These are phyloP conservation scores for Poecile montanus DNA, from an alignment of 2,797 vertebrate species.

Conservation along the genomic window DNA sequence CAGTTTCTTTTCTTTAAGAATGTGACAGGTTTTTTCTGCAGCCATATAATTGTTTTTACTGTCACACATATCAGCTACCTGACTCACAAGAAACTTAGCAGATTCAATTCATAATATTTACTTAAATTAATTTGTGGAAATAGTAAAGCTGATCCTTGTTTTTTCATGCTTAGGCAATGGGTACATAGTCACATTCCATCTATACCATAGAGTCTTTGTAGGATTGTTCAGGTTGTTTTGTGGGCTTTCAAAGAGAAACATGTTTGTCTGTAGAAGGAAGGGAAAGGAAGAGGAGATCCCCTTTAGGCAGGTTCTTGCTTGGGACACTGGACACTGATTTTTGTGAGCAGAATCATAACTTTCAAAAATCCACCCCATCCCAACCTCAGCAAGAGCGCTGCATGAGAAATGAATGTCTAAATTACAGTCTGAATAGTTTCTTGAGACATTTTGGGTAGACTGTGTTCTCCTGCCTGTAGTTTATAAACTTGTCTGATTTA, in stretches of 20 bases:
- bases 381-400: background rate
- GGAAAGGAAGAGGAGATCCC: background rate
- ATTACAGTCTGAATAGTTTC: background rate
- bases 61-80: background rate
- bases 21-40: background rate
- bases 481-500: slow-evolving; percentile 8
- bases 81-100: background rate
- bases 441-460: background rate
- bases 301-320: background rate
- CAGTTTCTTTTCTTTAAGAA: background rate
- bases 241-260: background rate
- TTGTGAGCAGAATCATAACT: background rate
- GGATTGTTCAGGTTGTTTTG: background rate
- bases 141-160: background rate
- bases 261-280: background rate
- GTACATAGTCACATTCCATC: background rate
- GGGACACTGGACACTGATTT: background rate
- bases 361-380: background rate
- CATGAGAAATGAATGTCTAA: background rate
- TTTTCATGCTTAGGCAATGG: background rate
- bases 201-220: background rate
- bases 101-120: background rate
- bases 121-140: background rate
- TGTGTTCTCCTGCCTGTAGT: background rate
- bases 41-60: accelerated